phyloP scores from a whole-genome alignment of 2,888 invertebrate species.

The Ferdinandea cuprea region DNA sequence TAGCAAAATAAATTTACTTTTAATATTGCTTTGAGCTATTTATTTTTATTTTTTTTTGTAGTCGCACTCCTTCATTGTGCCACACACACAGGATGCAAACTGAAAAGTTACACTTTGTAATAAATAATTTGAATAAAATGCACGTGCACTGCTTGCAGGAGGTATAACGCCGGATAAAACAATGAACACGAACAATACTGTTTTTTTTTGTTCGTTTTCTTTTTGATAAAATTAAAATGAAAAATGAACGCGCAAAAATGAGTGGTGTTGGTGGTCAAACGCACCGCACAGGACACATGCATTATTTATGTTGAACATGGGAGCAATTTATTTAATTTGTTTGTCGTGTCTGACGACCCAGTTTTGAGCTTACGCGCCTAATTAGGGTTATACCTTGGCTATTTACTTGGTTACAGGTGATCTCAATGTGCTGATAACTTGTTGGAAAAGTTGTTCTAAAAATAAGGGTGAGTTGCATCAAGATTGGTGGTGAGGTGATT shows the following conservation, averaged over 20 bases:
- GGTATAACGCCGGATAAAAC: not conserved
- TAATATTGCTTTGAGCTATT: conserved; percentile 34
- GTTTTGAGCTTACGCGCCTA: not conserved
- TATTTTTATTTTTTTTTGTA: no score
- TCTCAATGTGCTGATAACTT: no score
- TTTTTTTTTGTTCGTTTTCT: no score
- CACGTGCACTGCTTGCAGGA: conserved; percentile 5
- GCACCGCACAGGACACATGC: not conserved
- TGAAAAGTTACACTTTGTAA: not conserved
- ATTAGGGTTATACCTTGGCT: not conserved
- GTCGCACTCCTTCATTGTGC: no score
- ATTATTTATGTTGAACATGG: conserved; percentile 6
- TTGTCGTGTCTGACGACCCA: not conserved
- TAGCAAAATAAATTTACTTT: conserved; percentile 29
- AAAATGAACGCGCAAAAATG: not conserved
- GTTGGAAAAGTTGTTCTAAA: no score
- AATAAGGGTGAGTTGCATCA: no score
- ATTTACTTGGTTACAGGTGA: not conserved
- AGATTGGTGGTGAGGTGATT: no score
- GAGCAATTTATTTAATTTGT: conserved; percentile 19
- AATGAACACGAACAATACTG: no score
- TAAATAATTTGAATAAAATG: conserved; percentile 1
- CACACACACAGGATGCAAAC: no score
- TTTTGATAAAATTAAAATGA: no score
- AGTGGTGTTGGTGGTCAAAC: not conserved